A percentile compares a stretch with the other conserved stretches of the same genome.
phyloP scores from a whole-genome alignment of 2,888 invertebrate genomes.

The Drosophila histrio region DNA sequence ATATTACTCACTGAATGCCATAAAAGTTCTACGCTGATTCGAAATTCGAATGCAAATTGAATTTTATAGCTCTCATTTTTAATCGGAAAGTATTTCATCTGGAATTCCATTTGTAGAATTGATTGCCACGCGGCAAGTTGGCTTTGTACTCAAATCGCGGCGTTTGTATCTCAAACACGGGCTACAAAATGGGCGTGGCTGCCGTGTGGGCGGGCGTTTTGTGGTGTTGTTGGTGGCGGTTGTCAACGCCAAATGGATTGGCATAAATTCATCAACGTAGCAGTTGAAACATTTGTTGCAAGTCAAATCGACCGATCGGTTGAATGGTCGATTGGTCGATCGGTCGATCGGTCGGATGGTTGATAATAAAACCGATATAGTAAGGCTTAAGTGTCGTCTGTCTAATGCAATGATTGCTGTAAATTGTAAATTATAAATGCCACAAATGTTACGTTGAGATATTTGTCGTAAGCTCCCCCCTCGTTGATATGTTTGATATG shows the following conservation, averaged over 20 bases:
- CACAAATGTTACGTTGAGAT: slow-evolving; percentile 79
- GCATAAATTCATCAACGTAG: slow-evolving; percentile 76
- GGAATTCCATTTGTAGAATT: slow-evolving; percentile 28
- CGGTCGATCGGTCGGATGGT: slow-evolving; percentile 25
- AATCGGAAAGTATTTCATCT: slow-evolving; percentile 14
- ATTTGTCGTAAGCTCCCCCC: slow-evolving; percentile 47
- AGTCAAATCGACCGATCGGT: slow-evolving; percentile 29
- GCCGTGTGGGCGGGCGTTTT: not conserved
- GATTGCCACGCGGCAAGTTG: slow-evolving; percentile 42
- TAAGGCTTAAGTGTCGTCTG: slow-evolving; percentile 66
- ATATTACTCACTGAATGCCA: not conserved
- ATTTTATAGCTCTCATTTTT: slow-evolving; percentile 5
- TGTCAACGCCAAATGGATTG: slow-evolving; percentile 60
- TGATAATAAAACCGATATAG: slow-evolving; percentile 78
- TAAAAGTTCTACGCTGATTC: not conserved
- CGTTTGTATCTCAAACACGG: slow-evolving; percentile 53
- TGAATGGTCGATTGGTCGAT: slow-evolving; percentile 15
- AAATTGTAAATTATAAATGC: slow-evolving; percentile 78
- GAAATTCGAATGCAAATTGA: not conserved
- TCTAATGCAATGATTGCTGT: slow-evolving; percentile 72
- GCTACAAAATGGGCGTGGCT: slow-evolving; percentile 20
- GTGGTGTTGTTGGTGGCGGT: slow-evolving; percentile 12
- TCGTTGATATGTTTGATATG: slow-evolving; percentile 58
- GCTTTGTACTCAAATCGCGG: slow-evolving; percentile 50
- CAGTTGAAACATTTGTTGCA: slow-evolving; percentile 54